Percentiles rank a stretch among this genome's conserved stretches.
Evolutionary conservation across 2,113 vertebrate species (phyloP).

Genomic region (Xiphias gladius): DNA sequence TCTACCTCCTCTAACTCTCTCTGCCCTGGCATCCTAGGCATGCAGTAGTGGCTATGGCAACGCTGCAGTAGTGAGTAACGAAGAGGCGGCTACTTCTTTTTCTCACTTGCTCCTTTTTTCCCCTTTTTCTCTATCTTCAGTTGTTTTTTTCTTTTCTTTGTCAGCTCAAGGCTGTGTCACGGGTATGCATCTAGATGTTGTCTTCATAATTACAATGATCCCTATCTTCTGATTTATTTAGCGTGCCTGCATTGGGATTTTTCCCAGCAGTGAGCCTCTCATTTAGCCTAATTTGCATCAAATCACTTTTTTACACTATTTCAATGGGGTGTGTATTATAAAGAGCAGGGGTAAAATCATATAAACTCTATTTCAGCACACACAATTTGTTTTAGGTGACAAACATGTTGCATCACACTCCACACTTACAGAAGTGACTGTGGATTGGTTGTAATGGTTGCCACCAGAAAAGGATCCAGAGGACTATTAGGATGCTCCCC

Average conservation of each 20-base stretch:
- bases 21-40: constrained; percentile 55
- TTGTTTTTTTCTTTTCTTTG: constrained; percentile 23
- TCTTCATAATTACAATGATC: constrained; percentile 70
- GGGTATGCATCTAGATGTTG: constrained; percentile 58
- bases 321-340: not conserved
- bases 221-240: constrained; percentile 60
- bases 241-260: constrained; percentile 28
- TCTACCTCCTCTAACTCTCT: constrained; percentile 48
- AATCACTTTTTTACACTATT: constrained; percentile 23
- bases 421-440: not conserved
- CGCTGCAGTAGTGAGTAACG: constrained; percentile 62
- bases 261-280: constrained; percentile 37
- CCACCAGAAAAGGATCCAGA: not conserved
- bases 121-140: not conserved
- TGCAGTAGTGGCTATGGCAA: constrained; percentile 75
- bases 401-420: not conserved
- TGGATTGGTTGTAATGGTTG: not conserved
- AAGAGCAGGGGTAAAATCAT: not conserved
- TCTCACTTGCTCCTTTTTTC: not conserved
- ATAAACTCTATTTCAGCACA: not conserved
- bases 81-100: constrained; percentile 42
- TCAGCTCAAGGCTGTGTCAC: constrained; percentile 59
- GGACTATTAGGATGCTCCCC: constrained; percentile 40
- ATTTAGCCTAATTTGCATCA: constrained; percentile 63
- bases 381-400: not conserved